A percentile compares a stretch with the other conserved stretches of the same genome.
phyloP scores from a whole-genome alignment of 1,140 invertebrate genomes.

The Gryllus bimaculatus region DNA sequence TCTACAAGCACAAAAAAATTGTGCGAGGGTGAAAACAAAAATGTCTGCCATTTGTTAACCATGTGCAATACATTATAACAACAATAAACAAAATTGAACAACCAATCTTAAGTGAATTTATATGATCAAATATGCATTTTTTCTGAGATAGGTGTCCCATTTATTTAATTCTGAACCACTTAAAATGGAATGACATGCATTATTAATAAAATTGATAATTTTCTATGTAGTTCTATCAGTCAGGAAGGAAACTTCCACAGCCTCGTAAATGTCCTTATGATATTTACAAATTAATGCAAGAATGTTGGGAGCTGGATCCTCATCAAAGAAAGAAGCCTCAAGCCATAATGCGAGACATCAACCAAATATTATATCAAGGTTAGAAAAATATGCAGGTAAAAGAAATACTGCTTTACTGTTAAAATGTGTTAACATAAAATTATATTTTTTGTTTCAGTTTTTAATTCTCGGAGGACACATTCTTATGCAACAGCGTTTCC shows the following conservation, averaged over 20 bases:
- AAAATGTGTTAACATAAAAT: not conserved
- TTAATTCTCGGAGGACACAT: constrained; percentile 49
- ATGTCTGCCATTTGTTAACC: too few species aligned
- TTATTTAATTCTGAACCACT: too few species aligned
- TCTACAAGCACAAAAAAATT: too few species aligned
- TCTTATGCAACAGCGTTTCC: constrained; percentile 39
- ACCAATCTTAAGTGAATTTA: too few species aligned
- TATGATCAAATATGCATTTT: too few species aligned
- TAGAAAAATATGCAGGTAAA: constrained; percentile 15
- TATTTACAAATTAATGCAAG: constrained; percentile 73
- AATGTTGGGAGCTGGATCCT: constrained; percentile 76
- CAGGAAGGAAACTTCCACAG: constrained; percentile 60
- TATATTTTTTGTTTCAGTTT: constrained; percentile 34
- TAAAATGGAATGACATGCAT: too few species aligned
- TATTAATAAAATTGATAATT: too few species aligned
- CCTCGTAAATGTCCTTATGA: constrained; percentile 68
- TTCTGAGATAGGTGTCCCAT: not conserved
- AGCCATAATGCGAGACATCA: constrained; percentile 71
- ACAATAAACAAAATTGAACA: too few species aligned
- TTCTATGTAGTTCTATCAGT: constrained; percentile 46
- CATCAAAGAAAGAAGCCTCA: constrained; percentile 63
- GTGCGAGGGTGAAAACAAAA: too few species aligned
- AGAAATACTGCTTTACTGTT: not conserved
- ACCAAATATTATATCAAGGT: constrained; percentile 67
- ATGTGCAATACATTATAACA: too few species aligned